A percentile compares a stretch with the other conserved stretches of the same genome.
Conservation (phyloP, 2,113 vertebrate species). For the Gulo gulo region DNA sequence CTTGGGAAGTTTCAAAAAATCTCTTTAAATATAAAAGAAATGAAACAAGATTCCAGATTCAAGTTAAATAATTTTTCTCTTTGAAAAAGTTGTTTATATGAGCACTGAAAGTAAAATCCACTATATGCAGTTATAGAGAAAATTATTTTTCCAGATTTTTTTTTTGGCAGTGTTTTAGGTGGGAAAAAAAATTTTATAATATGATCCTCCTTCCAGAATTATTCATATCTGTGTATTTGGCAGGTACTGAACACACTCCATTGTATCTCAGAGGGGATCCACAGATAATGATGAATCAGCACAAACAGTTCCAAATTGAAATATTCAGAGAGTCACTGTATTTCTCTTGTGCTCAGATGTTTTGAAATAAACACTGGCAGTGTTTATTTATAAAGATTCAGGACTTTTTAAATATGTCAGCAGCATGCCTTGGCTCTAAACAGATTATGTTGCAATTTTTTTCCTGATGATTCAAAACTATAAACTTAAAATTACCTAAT, state of each 20-base stretch:
- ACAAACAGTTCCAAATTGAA: conserved; percentile 77
- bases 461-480: conserved; percentile 46
- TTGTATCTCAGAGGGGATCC: conserved; percentile 76
- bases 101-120: neutral
- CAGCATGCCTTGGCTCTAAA: conserved; percentile 43
- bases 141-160: conserved; percentile 16
- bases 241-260: conserved; percentile 64
- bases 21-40: conserved; percentile 29
- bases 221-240: conserved; percentile 65
- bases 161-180: neutral
- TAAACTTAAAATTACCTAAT: conserved; percentile 66
- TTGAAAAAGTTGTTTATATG: conserved; percentile 6
- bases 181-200: conserved; percentile 27
- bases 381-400: conserved; percentile 70
- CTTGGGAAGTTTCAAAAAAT: neutral
- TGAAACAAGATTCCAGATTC: conserved; percentile 19
- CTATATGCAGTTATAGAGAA: conserved; percentile 23
- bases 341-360: conserved; percentile 78
- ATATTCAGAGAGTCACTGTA: conserved; percentile 70
- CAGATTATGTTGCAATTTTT: conserved; percentile 53
- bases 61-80: conserved; percentile 39
- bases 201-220: conserved; percentile 42
- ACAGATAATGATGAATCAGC: conserved; percentile 80
- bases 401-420: conserved; percentile 73
- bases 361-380: conserved; percentile 83